These are phyloP conservation scores for Hydriomena furcata DNA, from an alignment of 2,888 invertebrate genomes.

Conservation along the genomic window DNA sequence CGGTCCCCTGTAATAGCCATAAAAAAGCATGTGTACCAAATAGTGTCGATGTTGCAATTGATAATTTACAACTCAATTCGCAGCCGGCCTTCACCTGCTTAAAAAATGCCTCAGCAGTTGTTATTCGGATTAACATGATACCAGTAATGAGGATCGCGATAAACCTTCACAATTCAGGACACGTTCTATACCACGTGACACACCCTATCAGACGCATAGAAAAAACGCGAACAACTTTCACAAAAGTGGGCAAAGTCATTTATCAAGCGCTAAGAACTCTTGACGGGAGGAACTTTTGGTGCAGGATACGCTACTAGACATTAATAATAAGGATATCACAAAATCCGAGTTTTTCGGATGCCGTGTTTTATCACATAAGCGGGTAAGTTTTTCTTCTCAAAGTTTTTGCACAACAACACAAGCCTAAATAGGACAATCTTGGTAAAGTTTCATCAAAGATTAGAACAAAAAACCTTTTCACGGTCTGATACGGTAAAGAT, in stretches of 20 bases:
- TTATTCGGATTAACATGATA: slow-evolving; percentile 21
- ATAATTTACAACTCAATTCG: slow-evolving; percentile 14
- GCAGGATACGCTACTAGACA: slow-evolving; percentile 77
- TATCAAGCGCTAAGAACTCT: slow-evolving; percentile 82
- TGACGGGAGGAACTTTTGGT: slow-evolving; percentile 79
- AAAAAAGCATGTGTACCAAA: slow-evolving; percentile 4
- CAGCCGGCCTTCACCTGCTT: slow-evolving; percentile 27
- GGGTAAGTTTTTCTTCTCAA: slow-evolving; percentile 52
- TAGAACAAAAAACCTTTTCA: slow-evolving; percentile 10
- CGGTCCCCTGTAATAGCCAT: not conserved
- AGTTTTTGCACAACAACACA: slow-evolving; percentile 3
- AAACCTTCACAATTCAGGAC: slow-evolving; percentile 14
- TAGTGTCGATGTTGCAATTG: slow-evolving; percentile 13
- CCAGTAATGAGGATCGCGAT: slow-evolving; percentile 24
- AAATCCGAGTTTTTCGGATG: slow-evolving; percentile 70
- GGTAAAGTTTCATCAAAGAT: slow-evolving; percentile 10
- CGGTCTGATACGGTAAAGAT: slow-evolving; percentile 16
- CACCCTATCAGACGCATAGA: slow-evolving; percentile 23
- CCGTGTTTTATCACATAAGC: slow-evolving; percentile 78
- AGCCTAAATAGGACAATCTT: slow-evolving; percentile 2
- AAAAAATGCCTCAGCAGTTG: slow-evolving; percentile 16
- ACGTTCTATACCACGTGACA: slow-evolving; percentile 18
- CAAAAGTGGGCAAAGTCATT: slow-evolving; percentile 79
- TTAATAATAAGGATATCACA: slow-evolving; percentile 81
- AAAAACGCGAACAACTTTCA: slow-evolving; percentile 26